Evolutionary conservation across 2,888 invertebrate species (phyloP), one percentile per base, ranked within the genome.

Genomic region (Yponomeuta plumbellus): DNA sequence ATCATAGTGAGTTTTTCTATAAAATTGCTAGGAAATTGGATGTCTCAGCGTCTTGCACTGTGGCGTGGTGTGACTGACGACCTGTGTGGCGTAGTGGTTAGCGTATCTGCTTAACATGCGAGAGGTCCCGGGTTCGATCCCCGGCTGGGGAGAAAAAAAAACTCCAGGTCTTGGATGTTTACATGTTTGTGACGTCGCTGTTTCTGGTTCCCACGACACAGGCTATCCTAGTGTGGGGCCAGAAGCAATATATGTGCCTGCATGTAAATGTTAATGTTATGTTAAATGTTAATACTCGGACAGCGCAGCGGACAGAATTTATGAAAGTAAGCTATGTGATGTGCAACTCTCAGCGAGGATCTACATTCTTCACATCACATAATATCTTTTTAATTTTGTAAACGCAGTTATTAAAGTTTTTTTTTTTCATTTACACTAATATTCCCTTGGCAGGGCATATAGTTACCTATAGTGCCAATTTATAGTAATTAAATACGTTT

Each of bases 1-100:
- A 58, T 58, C 57, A 58, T n/a, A 21, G 22, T 59, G 22, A 23
- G 59, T 59, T 23, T 21, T 59, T 59, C 23, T 21, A 59, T 22
- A 8, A 59, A 59, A 59, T 59, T 71, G 72, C 67, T 68, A 17
- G 70, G 68, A 70, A 72, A 70, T 69, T 68, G 69, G 72, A 71
- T 68, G 69, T 64, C 68, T 70, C 72, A 69, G 72, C 61, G 65
- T 65, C 57, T 64, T 66, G 71, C 70, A 69, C 70, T 59, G 22
- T 22, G 1, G 23, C 74, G 75, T 75, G 80, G 80, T 84, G 80
- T 83, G 84, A 86, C 83, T 83, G n/a, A n/a, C n/a, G n/a, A n/a
- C n/a, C n/a, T n/a, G n/a, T n/a, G n/a, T n/a, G n/a, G n/a, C n/a
- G n/a, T n/a, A n/a, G n/a, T n/a, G n/a, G n/a, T n/a, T n/a, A n/a